Percentiles rank a stretch among this genome's conserved stretches.
These are phyloP conservation scores for Cyanoderma ruficeps DNA, from an alignment of 2,113 vertebrate species.

Conservation along the genomic window DNA sequence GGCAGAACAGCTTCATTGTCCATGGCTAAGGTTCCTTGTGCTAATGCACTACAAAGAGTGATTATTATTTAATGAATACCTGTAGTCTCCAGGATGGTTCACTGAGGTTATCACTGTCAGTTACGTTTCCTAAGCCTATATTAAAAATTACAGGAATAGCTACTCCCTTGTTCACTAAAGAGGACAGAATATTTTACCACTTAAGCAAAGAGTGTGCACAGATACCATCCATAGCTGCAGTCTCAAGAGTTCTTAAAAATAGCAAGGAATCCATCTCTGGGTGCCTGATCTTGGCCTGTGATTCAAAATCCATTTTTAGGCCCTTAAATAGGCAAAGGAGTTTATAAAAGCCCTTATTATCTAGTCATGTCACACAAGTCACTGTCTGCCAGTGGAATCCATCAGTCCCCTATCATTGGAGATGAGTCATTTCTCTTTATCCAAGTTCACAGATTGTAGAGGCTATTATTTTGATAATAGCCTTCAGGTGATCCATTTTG, in stretches of 20 bases:
- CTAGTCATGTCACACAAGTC: neutral
- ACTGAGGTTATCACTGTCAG: neutral
- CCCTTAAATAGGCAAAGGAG: neutral
- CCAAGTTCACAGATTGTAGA: neutral
- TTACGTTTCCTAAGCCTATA: neutral
- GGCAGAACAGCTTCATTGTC: neutral
- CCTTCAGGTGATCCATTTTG: conserved; percentile 1
- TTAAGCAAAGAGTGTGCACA: neutral
- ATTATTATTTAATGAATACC: conserved; percentile 44
- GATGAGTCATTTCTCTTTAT: neutral
- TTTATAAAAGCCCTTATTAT: neutral
- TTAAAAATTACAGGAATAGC: conserved; percentile 34
- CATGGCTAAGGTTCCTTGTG: neutral
- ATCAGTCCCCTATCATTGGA: neutral
- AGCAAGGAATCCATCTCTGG: neutral
- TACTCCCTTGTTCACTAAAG: neutral
- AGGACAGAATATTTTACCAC: neutral
- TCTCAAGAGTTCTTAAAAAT: conserved; percentile 2
- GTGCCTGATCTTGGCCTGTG: neutral
- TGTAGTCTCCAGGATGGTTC: neutral
- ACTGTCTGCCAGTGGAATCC: neutral
- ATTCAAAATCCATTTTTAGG: conserved; percentile 1
- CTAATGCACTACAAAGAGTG: conserved; percentile 10
- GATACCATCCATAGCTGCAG: neutral
- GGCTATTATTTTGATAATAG: neutral